phyloP scores from a whole-genome alignment of 2,888 invertebrate species.

The Eretmocerus hayati region DNA sequence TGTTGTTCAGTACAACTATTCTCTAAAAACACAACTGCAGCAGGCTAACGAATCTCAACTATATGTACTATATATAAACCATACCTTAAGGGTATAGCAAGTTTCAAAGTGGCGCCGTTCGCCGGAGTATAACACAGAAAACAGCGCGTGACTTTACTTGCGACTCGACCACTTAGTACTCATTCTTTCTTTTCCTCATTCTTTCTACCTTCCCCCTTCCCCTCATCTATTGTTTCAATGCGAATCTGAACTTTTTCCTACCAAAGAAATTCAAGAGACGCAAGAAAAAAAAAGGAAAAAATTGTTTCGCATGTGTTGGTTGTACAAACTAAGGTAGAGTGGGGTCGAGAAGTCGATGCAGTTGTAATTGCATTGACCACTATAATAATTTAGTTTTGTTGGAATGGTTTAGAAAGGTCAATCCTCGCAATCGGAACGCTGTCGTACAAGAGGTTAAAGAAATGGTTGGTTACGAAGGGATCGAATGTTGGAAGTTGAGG shows the following conservation, averaged over 20 bases:
- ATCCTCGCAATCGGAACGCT: background rate
- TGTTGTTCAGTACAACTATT: no score
- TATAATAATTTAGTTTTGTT: no score
- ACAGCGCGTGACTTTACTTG: background rate
- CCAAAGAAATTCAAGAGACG: slow-evolving; percentile 2
- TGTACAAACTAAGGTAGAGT: slow-evolving; percentile 8
- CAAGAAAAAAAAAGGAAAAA: background rate
- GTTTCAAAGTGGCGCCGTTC: no score
- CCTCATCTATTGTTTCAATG: background rate
- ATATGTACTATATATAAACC: no score
- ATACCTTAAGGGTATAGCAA: no score
- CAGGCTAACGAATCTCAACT: no score
- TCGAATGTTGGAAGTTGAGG: background rate
- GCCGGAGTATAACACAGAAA: no score
- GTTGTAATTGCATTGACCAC: slow-evolving; percentile 9
- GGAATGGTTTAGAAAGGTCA: background rate
- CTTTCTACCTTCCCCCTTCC: no score
- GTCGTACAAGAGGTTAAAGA: background rate
- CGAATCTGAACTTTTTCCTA: background rate
- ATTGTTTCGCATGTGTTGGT: background rate
- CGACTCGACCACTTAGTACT: background rate
- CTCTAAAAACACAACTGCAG: no score
- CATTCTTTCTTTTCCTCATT: no score
- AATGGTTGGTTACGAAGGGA: background rate
- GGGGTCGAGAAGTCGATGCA: slow-evolving; percentile 4